Percentiles rank a stretch among this genome's conserved stretches.
Conservation (phyloP, 2,113 vertebrate species). For the Rostratula benghalensis region DNA sequence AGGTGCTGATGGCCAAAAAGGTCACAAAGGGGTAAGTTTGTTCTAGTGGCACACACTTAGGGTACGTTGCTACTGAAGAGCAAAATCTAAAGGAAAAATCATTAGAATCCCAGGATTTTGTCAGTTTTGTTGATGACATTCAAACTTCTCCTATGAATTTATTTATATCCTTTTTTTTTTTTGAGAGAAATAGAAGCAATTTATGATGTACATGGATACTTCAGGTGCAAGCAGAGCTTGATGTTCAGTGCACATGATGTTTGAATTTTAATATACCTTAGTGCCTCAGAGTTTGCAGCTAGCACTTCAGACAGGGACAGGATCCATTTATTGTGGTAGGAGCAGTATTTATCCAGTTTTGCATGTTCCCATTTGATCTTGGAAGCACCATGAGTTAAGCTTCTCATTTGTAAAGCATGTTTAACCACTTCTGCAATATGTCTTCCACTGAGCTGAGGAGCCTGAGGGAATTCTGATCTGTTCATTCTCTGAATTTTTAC, state of each 20-base stretch:
- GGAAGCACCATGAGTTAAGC: neutral
- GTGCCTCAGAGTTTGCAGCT: neutral
- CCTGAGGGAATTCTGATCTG: neutral
- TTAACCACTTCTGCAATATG: neutral
- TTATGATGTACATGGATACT: neutral
- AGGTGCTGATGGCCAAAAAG: rapidly evolving
- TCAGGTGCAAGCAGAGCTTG: neutral
- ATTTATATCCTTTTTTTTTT: neutral
- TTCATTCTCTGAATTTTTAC: neutral
- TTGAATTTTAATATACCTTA: neutral
- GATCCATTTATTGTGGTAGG: neutral
- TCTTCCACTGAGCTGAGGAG: neutral
- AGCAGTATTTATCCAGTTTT: neutral
- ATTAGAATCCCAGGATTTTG: neutral
- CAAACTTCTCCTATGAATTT: neutral
- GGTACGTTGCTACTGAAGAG: neutral
- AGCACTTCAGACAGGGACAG: neutral
- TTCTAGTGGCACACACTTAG: rapidly evolving
- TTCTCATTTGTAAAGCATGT: neutral
- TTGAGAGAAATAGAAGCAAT: neutral
- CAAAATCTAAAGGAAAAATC: neutral
- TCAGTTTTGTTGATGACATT: neutral
- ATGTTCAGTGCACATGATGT: neutral
- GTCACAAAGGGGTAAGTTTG: rapidly evolving
- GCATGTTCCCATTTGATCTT: neutral